These are phyloP conservation scores for Chionodraco myersi DNA, from an alignment of 2,113 vertebrate species.

Conservation along the genomic window DNA sequence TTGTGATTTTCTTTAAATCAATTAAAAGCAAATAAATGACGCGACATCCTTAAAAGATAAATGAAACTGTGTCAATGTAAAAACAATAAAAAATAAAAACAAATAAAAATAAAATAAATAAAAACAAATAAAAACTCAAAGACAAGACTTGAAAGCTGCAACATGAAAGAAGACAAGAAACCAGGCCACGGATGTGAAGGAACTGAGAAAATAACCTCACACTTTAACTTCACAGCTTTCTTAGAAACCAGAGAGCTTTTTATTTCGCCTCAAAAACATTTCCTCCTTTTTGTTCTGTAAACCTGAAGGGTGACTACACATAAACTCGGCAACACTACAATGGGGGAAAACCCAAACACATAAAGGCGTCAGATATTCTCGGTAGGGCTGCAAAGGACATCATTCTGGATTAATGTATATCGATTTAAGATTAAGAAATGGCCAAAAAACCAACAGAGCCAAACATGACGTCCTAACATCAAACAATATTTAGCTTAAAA, in stretches of 20 bases:
- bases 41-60: neutral
- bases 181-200: neutral
- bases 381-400: too few species aligned
- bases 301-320: constrained; percentile 25
- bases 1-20: neutral
- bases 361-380: too few species aligned
- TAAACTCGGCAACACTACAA: neutral
- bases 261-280: neutral
- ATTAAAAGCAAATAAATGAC: neutral
- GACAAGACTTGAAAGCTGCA: constrained; percentile 10
- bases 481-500: too few species aligned
- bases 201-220: constrained; percentile 10
- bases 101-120: too few species aligned
- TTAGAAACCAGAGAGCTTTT: constrained; percentile 8
- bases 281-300: constrained; percentile 3
- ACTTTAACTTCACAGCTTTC: neutral
- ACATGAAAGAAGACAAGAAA: constrained; percentile 23
- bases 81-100: too few species aligned
- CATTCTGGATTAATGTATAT: too few species aligned
- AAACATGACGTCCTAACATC: too few species aligned
- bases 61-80: too few species aligned
- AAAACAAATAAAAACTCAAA: constrained; percentile 17
- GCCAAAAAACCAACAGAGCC: too few species aligned
- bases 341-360: neutral
- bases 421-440: too few species aligned